A percentile compares a stretch with the other conserved stretches of the same genome.
Evolutionary conservation across 2,113 vertebrate species (phyloP).

Genomic region (Heloderma charlesbogerti): DNA sequence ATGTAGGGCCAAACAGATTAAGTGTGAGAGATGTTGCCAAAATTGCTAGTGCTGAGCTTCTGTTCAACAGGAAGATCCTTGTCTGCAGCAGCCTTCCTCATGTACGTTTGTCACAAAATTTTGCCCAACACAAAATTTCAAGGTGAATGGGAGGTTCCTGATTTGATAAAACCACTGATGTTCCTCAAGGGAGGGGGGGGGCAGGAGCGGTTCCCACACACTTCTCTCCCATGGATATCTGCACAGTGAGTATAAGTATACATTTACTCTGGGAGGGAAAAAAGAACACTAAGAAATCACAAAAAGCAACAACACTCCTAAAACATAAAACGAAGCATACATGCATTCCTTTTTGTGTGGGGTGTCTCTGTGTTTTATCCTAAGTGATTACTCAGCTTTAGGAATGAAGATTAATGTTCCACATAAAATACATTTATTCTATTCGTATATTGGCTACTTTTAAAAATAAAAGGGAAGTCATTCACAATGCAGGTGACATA

Average conservation of each 20-base stretch:
- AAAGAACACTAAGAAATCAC: neutral
- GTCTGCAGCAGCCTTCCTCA: neutral
- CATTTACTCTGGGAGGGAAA: neutral
- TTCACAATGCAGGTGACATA: constrained; percentile 44
- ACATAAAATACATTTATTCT: constrained; percentile 23
- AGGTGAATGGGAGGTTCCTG: neutral
- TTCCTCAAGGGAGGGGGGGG: neutral
- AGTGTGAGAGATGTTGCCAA: neutral
- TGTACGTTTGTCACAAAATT: neutral
- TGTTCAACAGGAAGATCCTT: neutral
- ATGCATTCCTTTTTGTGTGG: neutral
- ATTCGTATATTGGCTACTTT: constrained; percentile 10
- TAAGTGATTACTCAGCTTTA: constrained; percentile 10
- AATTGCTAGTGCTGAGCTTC: neutral
- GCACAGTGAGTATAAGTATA: neutral
- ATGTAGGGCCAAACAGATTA: neutral
- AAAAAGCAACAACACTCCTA: neutral
- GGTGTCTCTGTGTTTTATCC: constrained; percentile 21
- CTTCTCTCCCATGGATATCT: neutral
- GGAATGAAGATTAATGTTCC: constrained; percentile 17
- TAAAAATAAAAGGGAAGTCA: constrained; percentile 44
- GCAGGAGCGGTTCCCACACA: neutral
- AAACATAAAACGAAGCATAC: neutral
- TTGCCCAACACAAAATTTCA: neutral
- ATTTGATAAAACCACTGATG: neutral